Conservation (phyloP, 2,888 invertebrate species). For the Eucriotettix oculatus region DNA sequence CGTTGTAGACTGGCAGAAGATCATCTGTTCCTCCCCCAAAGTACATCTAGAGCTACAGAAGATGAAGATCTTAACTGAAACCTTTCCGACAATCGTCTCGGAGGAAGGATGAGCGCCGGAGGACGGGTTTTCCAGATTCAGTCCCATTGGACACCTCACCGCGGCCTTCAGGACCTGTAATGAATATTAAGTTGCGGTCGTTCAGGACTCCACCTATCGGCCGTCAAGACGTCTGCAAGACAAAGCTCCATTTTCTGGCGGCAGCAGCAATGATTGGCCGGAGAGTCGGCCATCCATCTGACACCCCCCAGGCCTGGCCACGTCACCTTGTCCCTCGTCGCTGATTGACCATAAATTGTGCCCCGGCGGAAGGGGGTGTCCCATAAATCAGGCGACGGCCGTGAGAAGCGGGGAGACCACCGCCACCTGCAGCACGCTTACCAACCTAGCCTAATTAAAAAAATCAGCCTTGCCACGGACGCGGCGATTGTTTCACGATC, state of each 20-base stretch:
- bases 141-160: too few species aligned
- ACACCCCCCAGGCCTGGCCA: conserved; percentile 3
- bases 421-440: background rate
- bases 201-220: background rate
- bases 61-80: too few species aligned
- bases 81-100: too few species aligned
- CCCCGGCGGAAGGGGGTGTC: background rate
- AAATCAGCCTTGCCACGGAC: background rate
- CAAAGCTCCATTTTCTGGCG: background rate
- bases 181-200: too few species aligned
- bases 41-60: too few species aligned
- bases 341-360: conserved; percentile 35
- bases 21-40: too few species aligned
- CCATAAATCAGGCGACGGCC: background rate
- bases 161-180: too few species aligned
- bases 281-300: conserved; percentile 8
- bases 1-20: too few species aligned
- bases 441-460: background rate
- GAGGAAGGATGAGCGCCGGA: too few species aligned
- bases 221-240: background rate
- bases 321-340: conserved; percentile 12
- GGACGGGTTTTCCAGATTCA: too few species aligned
- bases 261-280: background rate
- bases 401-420: background rate
- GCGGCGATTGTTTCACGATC: too few species aligned